Base-by-base conservation (phyloP, 2,888 invertebrate species). In the Chloromyia formosa region DNA sequence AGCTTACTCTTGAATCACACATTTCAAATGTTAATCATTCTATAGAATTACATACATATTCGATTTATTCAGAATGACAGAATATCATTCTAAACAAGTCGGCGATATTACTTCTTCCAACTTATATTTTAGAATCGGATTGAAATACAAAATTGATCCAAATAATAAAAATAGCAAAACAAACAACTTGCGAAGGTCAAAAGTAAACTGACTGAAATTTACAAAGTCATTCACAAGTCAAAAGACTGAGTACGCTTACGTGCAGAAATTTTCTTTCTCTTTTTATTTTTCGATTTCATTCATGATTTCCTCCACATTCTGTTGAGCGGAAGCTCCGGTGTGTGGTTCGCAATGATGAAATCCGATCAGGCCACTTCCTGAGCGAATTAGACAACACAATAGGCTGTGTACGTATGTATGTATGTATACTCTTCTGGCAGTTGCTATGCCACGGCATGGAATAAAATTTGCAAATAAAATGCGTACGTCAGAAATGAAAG, bases 401-500 rank as follows among this genome's bases (percentile, higher is more conserved):
- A 10, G 18, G 16, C 45, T 20, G 27, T 35, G 7, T 35, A 35
- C 2, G 27, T 35, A 35, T 35, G 7, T 7, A 7, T 35, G 7
- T 7, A 35, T 35, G n/a, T 16, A 12, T 40, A 40, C 40, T 27
- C 10, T 10, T 40, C 40, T 45, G 42, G 35, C 42, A 49, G 14
- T 66, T 10, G n/a, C 42, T 45, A 49, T 12, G 22, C 35, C 66
- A 16, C 12, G 23, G 4, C 10, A 40, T 35, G 27, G 35, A 71
- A 71, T 71, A 56, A n/a, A 71, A 71, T 58, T 71, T 40, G 56
- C 71, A 71, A 71, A 71, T 71, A 71, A 35, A 71, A 71, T 58
- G 71, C 58, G 71, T 71, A 71, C 71, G 56, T 58, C 69, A 45
- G 66, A 45, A 9, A 35, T 27, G 14, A 58, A 58, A 71, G 71